Evolutionary conservation across 2,888 invertebrate species (phyloP), one percentile per base, ranked within the genome.

Genomic region (Pherbina coryleti): DNA sequence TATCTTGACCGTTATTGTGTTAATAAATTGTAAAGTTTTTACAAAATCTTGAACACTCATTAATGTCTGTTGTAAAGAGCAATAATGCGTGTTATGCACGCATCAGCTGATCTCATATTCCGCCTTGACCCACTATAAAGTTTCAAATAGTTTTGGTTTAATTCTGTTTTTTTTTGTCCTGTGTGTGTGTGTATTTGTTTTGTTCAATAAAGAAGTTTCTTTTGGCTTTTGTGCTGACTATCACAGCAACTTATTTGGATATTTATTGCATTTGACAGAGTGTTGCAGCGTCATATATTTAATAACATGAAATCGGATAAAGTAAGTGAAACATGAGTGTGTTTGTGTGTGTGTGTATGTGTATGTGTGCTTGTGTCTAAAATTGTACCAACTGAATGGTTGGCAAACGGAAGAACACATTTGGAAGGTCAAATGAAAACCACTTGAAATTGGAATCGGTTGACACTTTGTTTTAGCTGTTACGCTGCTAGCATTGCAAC

Each of bases 341-440:
- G 25, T 9, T 8, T 25, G 25, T 60, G 60, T 60, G 60, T 60
- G 8, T 25, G 28, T 28, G 25, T 60, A 25, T n/a, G n/a, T n/a
- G n/a, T n/a, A n/a, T n/a, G n/a, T 53, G 4, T 14, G 14, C 11
- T 53, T 14, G 14, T 53, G 14, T 53, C n/a, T 14, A 53, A 7
- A n/a, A 8, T n/a, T 4, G n/a, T 53, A 53, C 8, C 53, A 55
- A 22, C 19, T 22, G 19, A 53, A 5, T 25, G 17, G n/a, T 11
- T 44, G 25, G 25, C 44, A 17, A 44, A 22, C 22, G 44, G 60
- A 51, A 51, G 51, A 44, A 22, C 14, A 14, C 62, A 60, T 62
- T 22, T 37, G 73, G 62, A 73, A 70, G 49, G 73, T 73, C 73
- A 57, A 73, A 72, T 22, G 28, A 60, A 62, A 73, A 62, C 73